Evolutionary conservation across 1,140 invertebrate species (phyloP).

Genomic region (Zaprionus ornatus): DNA sequence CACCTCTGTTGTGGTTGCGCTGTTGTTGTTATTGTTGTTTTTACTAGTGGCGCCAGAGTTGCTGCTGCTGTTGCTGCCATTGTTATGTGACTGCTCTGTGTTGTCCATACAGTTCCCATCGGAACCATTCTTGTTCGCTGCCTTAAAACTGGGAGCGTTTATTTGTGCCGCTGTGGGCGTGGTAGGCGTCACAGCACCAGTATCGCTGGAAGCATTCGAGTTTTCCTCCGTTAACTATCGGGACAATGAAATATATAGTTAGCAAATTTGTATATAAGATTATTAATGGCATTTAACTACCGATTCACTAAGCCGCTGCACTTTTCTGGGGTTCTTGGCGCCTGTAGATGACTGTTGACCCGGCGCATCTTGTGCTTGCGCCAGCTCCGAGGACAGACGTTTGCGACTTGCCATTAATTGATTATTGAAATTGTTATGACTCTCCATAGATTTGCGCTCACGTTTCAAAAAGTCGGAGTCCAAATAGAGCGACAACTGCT

Average conservation of each 20-base stretch:
- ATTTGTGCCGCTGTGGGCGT: slow-evolving; percentile 75
- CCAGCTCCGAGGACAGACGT: slow-evolving; percentile 73
- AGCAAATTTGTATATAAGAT: neutral
- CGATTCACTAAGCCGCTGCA: slow-evolving; percentile 77
- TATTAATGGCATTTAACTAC: slow-evolving; percentile 31
- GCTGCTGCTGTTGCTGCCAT: slow-evolving; percentile 53
- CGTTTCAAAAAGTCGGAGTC: slow-evolving; percentile 88
- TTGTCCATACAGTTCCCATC: slow-evolving; percentile 37
- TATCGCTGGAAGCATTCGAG: slow-evolving; percentile 76
- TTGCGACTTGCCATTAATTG: slow-evolving; percentile 75
- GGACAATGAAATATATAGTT: neutral
- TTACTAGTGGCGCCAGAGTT: slow-evolving; percentile 31
- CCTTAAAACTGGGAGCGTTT: slow-evolving; percentile 67
- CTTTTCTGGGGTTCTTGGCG: slow-evolving; percentile 56
- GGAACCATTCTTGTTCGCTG: slow-evolving; percentile 57
- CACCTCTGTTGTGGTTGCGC: slow-evolving; percentile 68
- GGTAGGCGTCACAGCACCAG: slow-evolving; percentile 61
- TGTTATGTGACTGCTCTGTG: slow-evolving; percentile 51
- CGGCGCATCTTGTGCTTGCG: slow-evolving; percentile 61
- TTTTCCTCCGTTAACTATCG: slow-evolving; percentile 73
- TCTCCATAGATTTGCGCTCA: slow-evolving; percentile 86
- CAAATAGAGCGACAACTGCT: slow-evolving; percentile 90
- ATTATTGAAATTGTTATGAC: slow-evolving; percentile 77
- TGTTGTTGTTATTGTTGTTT: slow-evolving; percentile 48
- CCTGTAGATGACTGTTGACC: slow-evolving; percentile 29